A percentile compares a stretch with the other conserved stretches of the same genome.
phyloP scores from a whole-genome alignment of 1,140 invertebrate genomes.

The Delia radicum region DNA sequence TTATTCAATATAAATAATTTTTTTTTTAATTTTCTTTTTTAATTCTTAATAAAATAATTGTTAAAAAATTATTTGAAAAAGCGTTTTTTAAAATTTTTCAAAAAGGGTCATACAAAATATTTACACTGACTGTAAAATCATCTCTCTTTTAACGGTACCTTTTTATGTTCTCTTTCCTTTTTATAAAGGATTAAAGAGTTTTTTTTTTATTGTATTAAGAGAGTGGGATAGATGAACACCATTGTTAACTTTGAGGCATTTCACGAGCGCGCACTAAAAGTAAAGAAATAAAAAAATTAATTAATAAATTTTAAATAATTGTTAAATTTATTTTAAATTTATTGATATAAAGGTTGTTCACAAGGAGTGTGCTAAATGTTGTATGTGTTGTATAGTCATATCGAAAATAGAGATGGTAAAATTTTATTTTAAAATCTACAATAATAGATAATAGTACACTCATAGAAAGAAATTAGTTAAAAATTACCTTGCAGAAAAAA shows the following conservation, averaged over 20 bases:
- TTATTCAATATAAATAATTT: no score
- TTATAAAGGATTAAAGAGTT: not conserved
- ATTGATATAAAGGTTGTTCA: no score
- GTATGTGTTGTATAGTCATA: no score
- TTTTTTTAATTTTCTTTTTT: not conserved
- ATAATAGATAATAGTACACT: no score
- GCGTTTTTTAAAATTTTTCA: not conserved
- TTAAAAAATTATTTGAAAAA: not conserved
- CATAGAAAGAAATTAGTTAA: no score
- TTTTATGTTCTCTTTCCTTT: not conserved
- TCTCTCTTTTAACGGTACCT: not conserved
- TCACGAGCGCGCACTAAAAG: slow-evolving; percentile 64
- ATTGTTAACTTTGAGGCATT: slow-evolving; percentile 54
- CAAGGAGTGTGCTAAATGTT: no score
- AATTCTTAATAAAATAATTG: not conserved
- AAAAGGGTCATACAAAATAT: not conserved
- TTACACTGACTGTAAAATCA: not conserved
- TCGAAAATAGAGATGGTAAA: no score
- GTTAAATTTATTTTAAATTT: no score
- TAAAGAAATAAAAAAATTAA: slow-evolving; percentile 31
- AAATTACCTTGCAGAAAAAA: no score
- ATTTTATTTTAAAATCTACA: no score
- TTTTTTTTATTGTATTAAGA: not conserved
- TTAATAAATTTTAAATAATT: no score
- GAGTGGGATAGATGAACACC: no score